Percentiles rank a stretch among this genome's conserved stretches.
Conservation (phyloP, 2,888 invertebrate species). For the Chorisops tibialis region DNA sequence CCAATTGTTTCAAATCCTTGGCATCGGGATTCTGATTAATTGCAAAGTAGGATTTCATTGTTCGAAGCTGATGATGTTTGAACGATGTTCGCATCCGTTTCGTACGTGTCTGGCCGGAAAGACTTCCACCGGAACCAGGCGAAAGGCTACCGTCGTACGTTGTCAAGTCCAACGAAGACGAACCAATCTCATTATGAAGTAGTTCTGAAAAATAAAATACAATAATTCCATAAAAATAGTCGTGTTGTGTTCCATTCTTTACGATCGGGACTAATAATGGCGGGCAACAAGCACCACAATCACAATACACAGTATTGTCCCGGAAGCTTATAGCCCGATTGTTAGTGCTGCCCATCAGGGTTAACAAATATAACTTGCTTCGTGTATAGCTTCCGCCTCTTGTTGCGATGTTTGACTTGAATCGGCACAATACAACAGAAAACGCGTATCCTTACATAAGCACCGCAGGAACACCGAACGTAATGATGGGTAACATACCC, state of each 20-base stretch:
- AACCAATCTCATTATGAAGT: slow-evolving; percentile 33
- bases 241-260: background rate
- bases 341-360: too few relatives aligned
- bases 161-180: slow-evolving; percentile 35
- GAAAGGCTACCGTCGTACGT: slow-evolving; percentile 38
- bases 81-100: slow-evolving; percentile 96
- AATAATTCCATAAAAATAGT: background rate
- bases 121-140: slow-evolving; percentile 34
- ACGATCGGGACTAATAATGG: too few relatives aligned
- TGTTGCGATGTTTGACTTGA: too few relatives aligned
- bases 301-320: too few relatives aligned
- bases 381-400: too few relatives aligned
- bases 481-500: too few relatives aligned
- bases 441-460: too few relatives aligned
- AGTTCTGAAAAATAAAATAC: slow-evolving; percentile 32
- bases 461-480: too few relatives aligned
- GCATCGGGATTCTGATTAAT: slow-evolving; percentile 98
- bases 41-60: slow-evolving; percentile 96
- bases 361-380: too few relatives aligned
- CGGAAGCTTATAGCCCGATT: too few relatives aligned
- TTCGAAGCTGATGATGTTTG: slow-evolving; percentile 92
- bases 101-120: slow-evolving; percentile 53
- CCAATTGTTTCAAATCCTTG: slow-evolving; percentile 91
- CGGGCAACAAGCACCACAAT: too few relatives aligned
- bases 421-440: too few relatives aligned